phyloP scores from a whole-genome alignment of 2,113 vertebrate genomes.

The Gadus macrocephalus region DNA sequence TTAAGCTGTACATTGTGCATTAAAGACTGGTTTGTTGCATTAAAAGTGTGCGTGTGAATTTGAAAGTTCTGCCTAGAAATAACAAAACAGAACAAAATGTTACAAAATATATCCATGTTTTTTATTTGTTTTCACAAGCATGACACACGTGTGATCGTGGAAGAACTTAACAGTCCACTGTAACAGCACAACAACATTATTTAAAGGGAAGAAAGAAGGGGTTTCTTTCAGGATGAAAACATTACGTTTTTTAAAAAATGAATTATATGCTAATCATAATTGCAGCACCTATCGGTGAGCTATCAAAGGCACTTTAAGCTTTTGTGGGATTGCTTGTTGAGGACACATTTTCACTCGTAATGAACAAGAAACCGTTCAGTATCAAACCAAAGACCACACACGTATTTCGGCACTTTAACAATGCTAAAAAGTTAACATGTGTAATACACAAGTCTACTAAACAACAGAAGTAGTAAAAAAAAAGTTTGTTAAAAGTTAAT shows the following conservation, averaged over 20 bases:
- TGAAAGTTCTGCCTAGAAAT: background rate
- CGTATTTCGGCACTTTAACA: conserved; percentile 16
- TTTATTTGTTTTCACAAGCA: conserved; percentile 41
- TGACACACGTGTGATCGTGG: conserved; percentile 23
- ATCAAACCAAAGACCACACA: background rate
- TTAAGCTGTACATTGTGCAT: background rate
- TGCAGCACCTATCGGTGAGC: too few species aligned
- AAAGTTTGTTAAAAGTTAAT: background rate
- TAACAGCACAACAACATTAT: too few species aligned
- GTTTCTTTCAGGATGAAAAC: too few species aligned
- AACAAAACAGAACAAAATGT: background rate
- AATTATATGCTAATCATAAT: too few species aligned
- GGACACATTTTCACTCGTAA: conserved; percentile 8
- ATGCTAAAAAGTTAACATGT: conserved; percentile 22
- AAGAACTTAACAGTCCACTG: background rate
- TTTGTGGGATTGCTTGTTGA: conserved; percentile 4
- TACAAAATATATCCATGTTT: conserved; percentile 23
- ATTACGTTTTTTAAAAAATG: too few species aligned
- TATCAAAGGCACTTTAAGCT: conserved; percentile 26
- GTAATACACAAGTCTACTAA: background rate
- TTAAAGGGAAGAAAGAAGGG: too few species aligned
- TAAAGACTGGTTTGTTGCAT: background rate
- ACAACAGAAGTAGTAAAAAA: conserved; percentile 14
- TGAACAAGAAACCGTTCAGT: conserved; percentile 4
- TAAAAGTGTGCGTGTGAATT: background rate